Evolutionary conservation across 2,797 vertebrate species (phyloP), one percentile per base, ranked within the genome.

Genomic region (Oryzias dopingdopingensis): DNA sequence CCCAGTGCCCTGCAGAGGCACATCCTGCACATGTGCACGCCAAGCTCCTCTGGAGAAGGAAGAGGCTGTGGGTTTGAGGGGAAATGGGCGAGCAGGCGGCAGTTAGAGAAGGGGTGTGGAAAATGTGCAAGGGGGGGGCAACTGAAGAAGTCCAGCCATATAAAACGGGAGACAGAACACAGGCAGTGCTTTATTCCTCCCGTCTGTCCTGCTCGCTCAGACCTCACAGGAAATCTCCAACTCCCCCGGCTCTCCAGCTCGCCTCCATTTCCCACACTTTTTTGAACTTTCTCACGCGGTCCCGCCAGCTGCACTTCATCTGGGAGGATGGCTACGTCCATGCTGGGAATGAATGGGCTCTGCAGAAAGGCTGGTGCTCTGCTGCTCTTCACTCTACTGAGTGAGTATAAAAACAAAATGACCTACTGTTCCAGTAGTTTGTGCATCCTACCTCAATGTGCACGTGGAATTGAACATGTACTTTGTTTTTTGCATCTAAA

Each of bases 181-280:
- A 89, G 85, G 74, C 79, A 83, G 63, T 72, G 76, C 88, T 90
- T 87, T 86, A 91, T 91, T 90, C 86, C 80, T 81, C 82, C 74
- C 40, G 67, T 82, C 83, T 82, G 83, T 88, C 87, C 83, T 50
- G 62, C 79, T 83, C 82, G 59, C 82, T 67, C 67, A 82, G 78
- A 81, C 83, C 81, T 81, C 84, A 86, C 87, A 89, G 88, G 88
- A 90, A 91, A 90, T 67, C 72, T 80, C 69, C 62, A 32, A 53
- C 77, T 77, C 69, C 75, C 71, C 56, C 55, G 14, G 20, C 68
- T 70, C 60, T 43, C 76, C 55, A 72, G 42, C 77, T 59, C 58
- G 40, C 69, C 59, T 62, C 70, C 61, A 55, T 65, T 66, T 49
- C 52, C 55, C 61, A 49, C 72, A 59, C 53, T 43, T 62, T 52